Evolutionary conservation across 1,140 invertebrate genomes (phyloP).

Genomic region (Drosophila funebris): DNA sequence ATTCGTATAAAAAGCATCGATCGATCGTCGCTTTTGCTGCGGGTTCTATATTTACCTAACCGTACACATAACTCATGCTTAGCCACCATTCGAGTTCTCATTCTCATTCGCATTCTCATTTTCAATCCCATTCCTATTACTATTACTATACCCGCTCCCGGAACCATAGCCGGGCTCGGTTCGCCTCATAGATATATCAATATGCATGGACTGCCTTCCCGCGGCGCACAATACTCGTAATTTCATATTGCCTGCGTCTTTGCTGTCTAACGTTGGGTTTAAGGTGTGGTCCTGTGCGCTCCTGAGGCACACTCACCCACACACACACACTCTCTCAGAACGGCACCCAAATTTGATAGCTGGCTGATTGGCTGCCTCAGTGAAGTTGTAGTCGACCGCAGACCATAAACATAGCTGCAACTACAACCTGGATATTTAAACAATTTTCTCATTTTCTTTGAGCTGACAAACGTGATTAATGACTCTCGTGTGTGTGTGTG

Average conservation of each 20-base stretch:
- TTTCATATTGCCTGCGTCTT: constrained; percentile 25
- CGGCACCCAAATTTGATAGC: constrained; percentile 33
- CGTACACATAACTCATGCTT: constrained; percentile 74
- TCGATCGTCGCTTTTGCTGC: constrained; percentile 66
- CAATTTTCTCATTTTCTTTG: constrained; percentile 57
- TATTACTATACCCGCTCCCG: neutral
- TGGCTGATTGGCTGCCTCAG: constrained; percentile 32
- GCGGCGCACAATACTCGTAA: constrained; percentile 39
- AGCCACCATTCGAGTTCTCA: constrained; percentile 32
- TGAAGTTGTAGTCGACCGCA: constrained; percentile 34
- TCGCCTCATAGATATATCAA: constrained; percentile 45
- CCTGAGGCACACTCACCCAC: constrained; percentile 34
- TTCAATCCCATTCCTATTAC: neutral
- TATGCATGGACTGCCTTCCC: constrained; percentile 36
- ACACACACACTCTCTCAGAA: neutral
- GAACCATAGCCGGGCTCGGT: neutral
- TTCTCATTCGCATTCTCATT: neutral
- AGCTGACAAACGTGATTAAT: constrained; percentile 71
- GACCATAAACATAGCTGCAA: constrained; percentile 54
- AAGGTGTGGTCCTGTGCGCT: constrained; percentile 70
- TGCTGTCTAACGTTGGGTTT: constrained; percentile 25
- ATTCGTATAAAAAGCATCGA: constrained; percentile 79
- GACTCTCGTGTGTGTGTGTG: constrained; percentile 30
- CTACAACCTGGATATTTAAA: constrained; percentile 19
- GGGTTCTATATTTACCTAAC: constrained; percentile 79